These are phyloP conservation scores for Notothenia coriiceps DNA, from an alignment of 2,113 vertebrate genomes.

Conservation along the genomic window DNA sequence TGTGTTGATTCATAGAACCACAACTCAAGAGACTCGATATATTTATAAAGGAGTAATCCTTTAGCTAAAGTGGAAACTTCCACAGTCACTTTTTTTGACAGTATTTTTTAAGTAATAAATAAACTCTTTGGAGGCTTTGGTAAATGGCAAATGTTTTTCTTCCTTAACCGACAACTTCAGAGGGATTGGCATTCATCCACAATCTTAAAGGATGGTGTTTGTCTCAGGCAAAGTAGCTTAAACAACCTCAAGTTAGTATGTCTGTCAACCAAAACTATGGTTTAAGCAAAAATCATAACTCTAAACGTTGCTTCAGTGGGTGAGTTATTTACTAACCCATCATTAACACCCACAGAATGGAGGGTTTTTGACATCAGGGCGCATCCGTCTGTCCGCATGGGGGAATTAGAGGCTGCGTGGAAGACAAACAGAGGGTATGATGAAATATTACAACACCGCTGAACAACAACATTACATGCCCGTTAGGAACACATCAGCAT, in stretches of 20 bases:
- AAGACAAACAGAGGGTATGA: slow-evolving; percentile 57
- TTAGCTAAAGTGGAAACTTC: background rate
- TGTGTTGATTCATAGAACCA: background rate
- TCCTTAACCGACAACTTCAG: slow-evolving; percentile 1
- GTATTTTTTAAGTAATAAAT: background rate
- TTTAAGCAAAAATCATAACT: slow-evolving; percentile 44
- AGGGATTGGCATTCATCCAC: slow-evolving; percentile 22
- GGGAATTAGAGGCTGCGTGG: slow-evolving; percentile 87
- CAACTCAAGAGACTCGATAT: background rate
- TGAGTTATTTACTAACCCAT: slow-evolving; percentile 87
- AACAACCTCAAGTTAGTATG: slow-evolving; percentile 32
- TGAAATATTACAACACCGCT: slow-evolving; percentile 19
- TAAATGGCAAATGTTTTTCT: slow-evolving; percentile 16
- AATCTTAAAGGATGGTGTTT: slow-evolving; percentile 49
- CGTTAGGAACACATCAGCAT: background rate
- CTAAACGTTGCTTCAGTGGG: slow-evolving; percentile 25
- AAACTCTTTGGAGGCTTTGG: slow-evolving; percentile 13
- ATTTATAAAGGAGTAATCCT: background rate
- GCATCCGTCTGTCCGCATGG: slow-evolving; percentile 88
- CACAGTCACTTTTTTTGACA: background rate
- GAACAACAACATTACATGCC: slow-evolving; percentile 11
- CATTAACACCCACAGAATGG: slow-evolving; percentile 91
- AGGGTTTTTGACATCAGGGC: slow-evolving; percentile 88
- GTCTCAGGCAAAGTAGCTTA: slow-evolving; percentile 24
- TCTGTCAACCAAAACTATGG: slow-evolving; percentile 4